Evolutionary conservation across 2,888 invertebrate genomes (phyloP).

Genomic region (Liodrosophila aerea): DNA sequence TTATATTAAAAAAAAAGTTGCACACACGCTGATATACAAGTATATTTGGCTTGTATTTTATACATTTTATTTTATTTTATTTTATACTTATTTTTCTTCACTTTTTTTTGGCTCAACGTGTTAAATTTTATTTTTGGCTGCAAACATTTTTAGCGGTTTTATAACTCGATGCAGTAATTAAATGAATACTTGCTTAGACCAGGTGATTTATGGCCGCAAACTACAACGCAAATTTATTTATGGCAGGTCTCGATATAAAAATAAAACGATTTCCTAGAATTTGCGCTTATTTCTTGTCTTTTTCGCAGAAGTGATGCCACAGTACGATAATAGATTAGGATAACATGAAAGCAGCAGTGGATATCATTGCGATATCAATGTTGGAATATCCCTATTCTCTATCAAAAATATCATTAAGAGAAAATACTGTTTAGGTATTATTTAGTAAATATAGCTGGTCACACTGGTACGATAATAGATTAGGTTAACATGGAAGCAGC

Average conservation of each 20-base stretch:
- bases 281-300: too few relatives aligned
- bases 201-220: slow-evolving; percentile 36
- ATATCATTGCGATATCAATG: too few relatives aligned
- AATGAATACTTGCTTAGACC: slow-evolving; percentile 28
- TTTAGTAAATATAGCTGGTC: too few relatives aligned
- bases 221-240: too few relatives aligned
- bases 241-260: background rate
- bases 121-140: slow-evolving; percentile 53
- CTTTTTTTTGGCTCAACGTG: slow-evolving; percentile 45
- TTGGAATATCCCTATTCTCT: too few relatives aligned
- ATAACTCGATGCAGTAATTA: slow-evolving; percentile 42
- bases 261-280: background rate
- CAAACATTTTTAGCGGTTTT: slow-evolving; percentile 54
- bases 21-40: slow-evolving; percentile 11
- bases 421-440: too few relatives aligned
- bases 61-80: slow-evolving; percentile 18
- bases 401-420: too few relatives aligned
- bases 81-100: background rate
- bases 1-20: slow-evolving; percentile 18
- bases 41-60: background rate
- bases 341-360: too few relatives aligned
- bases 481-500: too few relatives aligned
- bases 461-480: too few relatives aligned
- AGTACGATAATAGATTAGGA: too few relatives aligned
- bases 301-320: too few relatives aligned